Evolutionary conservation across 2,113 vertebrate genomes (phyloP).

Genomic region (Antigone vipio): DNA sequence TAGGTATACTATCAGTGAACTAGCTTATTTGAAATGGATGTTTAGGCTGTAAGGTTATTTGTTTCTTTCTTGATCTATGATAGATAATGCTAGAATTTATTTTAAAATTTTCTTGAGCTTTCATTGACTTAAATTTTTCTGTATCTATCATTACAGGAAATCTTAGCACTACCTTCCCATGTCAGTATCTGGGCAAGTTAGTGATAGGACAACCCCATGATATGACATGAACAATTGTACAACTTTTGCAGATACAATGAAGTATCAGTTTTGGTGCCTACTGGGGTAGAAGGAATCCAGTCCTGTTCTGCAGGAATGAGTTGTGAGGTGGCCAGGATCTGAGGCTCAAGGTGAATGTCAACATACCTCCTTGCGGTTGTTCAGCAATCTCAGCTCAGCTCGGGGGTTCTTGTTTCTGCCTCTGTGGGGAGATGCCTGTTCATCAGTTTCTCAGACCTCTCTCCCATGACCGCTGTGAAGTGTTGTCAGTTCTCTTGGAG

Average conservation of each 20-base stretch:
- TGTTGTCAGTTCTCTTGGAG: not conserved
- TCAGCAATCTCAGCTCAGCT: not conserved
- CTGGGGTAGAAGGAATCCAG: not conserved
- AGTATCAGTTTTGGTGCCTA: not conserved
- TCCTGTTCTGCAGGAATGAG: not conserved
- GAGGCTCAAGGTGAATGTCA: not conserved
- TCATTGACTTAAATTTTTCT: not conserved
- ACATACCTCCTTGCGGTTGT: not conserved
- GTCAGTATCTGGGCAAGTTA: not conserved
- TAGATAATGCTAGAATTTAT: not conserved
- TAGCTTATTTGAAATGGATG: not conserved
- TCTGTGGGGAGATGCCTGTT: not conserved
- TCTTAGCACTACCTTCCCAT: not conserved
- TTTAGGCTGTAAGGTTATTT: not conserved
- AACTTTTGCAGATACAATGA: not conserved
- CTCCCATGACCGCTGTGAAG: accelerated
- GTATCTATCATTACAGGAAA: not conserved
- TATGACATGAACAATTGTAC: not conserved
- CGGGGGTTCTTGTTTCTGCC: not conserved
- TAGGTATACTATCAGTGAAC: not conserved
- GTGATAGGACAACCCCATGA: not conserved
- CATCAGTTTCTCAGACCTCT: not conserved
- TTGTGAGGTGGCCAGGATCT: not conserved
- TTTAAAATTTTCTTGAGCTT: not conserved
- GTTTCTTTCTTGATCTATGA: not conserved